Evolutionary conservation across 2,888 invertebrate genomes (phyloP), one percentile per base, ranked within the genome.

Genomic region (Nomada lathburiana): DNA sequence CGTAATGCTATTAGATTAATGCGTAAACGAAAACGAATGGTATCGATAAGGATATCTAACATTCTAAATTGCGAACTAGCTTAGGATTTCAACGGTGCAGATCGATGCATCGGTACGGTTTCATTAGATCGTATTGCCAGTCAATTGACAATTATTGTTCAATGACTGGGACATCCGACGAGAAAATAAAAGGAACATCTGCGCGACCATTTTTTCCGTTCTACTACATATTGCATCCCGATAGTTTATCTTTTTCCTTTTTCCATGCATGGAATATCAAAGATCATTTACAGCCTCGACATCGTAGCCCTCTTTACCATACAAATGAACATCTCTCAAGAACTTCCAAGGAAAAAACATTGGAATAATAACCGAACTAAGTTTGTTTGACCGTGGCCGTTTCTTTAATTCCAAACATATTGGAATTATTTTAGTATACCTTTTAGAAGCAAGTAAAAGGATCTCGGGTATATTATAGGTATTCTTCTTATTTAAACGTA

Each of bases 41-140:
- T 47, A 62, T 11, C 65, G 20, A 7, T 60, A 26, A 5, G 29
- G 18, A 20, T 29, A 53, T 20, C 9, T 23, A 52, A 29, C 52
- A 2, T 42, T 26, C 16, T 26, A 42, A 62, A 16, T 18, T 63
- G 53, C n/a, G 29, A 26, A 13, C 52, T 20, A 18, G 71, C 62
- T 63, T 68, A 60, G 53, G 29, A 64, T 76, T 82, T 76, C 20
- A 75, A 50, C 57, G 10, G 52, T 65, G 26, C 52, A 26, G 26
- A 29, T 36, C 71, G 59, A 59, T 57, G 85, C 71, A 64, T 80
- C 69, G 69, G 70, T 88, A 81, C 77, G 77, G 85, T 80, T 88
- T 88, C 83, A 88, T 86, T 88, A 82, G 80, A 77, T 68, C 80
- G 84, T 76, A 88, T 88, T 86, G 85, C 70, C 64, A 76, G 83